These are phyloP conservation scores for Drosophila prostipennis DNA, from an alignment of 2,888 invertebrate species.

Conservation along the genomic window DNA sequence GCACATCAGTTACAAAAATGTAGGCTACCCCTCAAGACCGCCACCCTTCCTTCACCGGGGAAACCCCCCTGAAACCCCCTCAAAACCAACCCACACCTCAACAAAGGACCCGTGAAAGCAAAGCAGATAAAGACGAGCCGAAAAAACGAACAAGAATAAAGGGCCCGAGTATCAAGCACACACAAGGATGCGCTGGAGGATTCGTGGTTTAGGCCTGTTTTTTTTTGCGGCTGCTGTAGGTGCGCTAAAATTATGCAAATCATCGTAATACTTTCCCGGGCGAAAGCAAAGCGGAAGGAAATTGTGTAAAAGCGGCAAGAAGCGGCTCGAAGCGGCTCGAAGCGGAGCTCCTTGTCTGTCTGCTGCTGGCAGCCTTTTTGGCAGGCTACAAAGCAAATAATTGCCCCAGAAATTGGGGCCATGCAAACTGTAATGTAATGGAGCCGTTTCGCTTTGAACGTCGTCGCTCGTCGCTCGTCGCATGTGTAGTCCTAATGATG, in stretches of 20 bases:
- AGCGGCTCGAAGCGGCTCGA: slow-evolving; percentile 11
- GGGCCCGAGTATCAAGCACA: slow-evolving; percentile 18
- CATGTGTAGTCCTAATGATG: slow-evolving; percentile 68
- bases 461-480: slow-evolving; percentile 15
- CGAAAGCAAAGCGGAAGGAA: slow-evolving; percentile 68
- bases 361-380: slow-evolving; percentile 54
- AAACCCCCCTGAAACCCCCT: background rate
- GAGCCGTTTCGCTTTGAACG: slow-evolving; percentile 70
- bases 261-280: slow-evolving; percentile 78
- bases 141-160: slow-evolving; percentile 21
- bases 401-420: slow-evolving; percentile 76
- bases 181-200: slow-evolving; percentile 46
- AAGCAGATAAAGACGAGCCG: slow-evolving; percentile 68
- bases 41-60: background rate
- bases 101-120: slow-evolving; percentile 42
- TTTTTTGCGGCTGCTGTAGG: slow-evolving; percentile 60
- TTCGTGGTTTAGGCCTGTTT: slow-evolving; percentile 51
- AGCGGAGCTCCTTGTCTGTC: slow-evolving; percentile 15
- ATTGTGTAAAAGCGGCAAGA: slow-evolving; percentile 54
- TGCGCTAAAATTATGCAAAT: slow-evolving; percentile 82
- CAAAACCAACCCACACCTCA: slow-evolving; percentile 30
- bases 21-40: slow-evolving; percentile 49
- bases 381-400: slow-evolving; percentile 70
- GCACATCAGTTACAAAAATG: slow-evolving; percentile 78
- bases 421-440: slow-evolving; percentile 76